A percentile compares a stretch with the other conserved stretches of the same genome.
These are phyloP conservation scores for Andrena bucephala DNA, from an alignment of 2,888 invertebrate species.

Conservation along the genomic window DNA sequence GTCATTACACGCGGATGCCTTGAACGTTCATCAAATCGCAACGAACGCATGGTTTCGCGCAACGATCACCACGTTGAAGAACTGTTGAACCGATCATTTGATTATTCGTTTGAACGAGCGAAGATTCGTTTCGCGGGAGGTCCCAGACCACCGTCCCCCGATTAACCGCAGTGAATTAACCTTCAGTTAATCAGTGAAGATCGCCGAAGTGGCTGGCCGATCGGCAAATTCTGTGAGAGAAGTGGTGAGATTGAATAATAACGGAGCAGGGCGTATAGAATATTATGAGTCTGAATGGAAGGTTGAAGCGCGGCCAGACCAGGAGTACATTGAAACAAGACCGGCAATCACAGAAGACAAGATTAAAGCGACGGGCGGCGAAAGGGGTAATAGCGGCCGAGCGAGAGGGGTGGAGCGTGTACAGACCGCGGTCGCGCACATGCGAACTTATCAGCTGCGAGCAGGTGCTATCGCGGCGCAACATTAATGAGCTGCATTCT, in stretches of 20 bases:
- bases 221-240: background rate
- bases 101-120: too few species aligned
- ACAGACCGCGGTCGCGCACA: slow-evolving; percentile 40
- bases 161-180: too few species aligned
- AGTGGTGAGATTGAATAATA: background rate
- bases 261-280: background rate
- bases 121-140: too few species aligned
- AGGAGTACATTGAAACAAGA: background rate
- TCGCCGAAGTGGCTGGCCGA: background rate
- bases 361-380: slow-evolving; percentile 11
- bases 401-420: slow-evolving; percentile 9
- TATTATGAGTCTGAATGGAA: slow-evolving; percentile 4
- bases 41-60: background rate
- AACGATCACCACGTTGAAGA: too few species aligned
- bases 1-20: background rate
- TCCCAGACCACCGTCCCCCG: too few species aligned
- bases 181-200: background rate
- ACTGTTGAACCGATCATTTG: too few species aligned
- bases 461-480: slow-evolving; percentile 71
- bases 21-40: background rate
- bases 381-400: background rate
- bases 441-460: slow-evolving; percentile 70
- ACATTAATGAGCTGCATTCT: slow-evolving; percentile 77
- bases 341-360: slow-evolving; percentile 26
- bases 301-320: background rate